Conservation (phyloP, 2,113 vertebrate species). For the Pelusios castaneus region DNA sequence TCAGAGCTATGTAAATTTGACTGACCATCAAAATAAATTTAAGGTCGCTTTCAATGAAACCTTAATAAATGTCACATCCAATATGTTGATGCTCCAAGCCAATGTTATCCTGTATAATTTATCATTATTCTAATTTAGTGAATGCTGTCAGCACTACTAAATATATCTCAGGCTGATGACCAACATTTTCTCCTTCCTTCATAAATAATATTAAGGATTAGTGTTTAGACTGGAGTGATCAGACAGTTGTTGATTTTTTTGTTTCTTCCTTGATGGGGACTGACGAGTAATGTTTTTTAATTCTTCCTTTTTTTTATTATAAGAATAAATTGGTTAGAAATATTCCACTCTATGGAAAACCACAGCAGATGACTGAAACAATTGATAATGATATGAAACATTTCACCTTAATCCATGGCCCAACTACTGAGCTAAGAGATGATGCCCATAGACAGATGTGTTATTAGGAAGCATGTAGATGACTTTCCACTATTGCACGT, state of each 20-base stretch:
- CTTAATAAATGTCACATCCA: conserved; percentile 29
- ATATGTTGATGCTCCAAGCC: neutral
- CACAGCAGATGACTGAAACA: neutral
- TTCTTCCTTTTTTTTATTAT: neutral
- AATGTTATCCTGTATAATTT: conserved; percentile 38
- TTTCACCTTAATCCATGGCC: neutral
- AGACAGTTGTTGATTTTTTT: neutral
- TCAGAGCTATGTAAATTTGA: neutral
- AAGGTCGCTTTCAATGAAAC: conserved; percentile 28
- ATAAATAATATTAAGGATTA: neutral
- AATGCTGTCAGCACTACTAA: neutral
- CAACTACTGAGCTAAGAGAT: neutral
- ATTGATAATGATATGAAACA: neutral
- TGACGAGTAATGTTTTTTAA: conserved; percentile 1
- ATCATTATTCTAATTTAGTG: neutral
- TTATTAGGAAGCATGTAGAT: neutral
- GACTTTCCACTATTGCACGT: neutral
- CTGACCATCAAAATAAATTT: conserved; percentile 10
- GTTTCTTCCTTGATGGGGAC: neutral
- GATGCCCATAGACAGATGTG: neutral
- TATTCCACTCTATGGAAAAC: neutral
- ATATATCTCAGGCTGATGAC: neutral
- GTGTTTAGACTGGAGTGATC: neutral
- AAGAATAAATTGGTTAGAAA: neutral
- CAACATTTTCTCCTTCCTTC: neutral